Evolutionary conservation across 2,113 vertebrate genomes (phyloP).

Genomic region (Amphiprion percula): DNA sequence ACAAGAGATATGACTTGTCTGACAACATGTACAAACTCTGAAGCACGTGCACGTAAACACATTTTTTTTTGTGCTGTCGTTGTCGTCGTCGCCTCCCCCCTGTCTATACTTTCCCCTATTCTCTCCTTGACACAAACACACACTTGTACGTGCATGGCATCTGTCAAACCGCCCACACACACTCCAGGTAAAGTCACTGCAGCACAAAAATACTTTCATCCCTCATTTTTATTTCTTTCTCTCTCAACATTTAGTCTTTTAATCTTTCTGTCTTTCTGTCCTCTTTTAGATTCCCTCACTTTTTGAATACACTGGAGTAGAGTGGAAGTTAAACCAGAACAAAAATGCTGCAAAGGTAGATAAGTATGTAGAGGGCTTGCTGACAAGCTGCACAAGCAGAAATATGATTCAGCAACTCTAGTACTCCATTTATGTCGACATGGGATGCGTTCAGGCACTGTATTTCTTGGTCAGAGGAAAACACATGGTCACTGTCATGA

Average conservation of each 20-base stretch:
- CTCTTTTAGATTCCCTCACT: not conserved
- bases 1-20: constrained; percentile 33
- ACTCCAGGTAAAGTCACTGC: not conserved
- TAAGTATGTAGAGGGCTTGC: constrained; percentile 16
- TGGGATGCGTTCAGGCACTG: not conserved
- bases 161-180: not conserved
- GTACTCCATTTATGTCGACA: not conserved
- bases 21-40: constrained; percentile 8
- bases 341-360: constrained; percentile 8
- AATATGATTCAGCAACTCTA: not conserved
- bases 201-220: not conserved
- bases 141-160: not conserved
- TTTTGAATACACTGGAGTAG: not conserved
- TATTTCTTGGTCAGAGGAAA: not conserved
- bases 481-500: not conserved
- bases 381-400: constrained; percentile 6
- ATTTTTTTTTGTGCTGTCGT: not conserved
- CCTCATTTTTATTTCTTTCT: not conserved
- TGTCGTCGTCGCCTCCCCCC: not conserved
- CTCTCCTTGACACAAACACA: not conserved
- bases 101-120: not conserved
- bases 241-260: not conserved
- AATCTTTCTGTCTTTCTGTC: not conserved
- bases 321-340: constrained; percentile 13
- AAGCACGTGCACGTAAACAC: not conserved